A percentile compares a stretch with the other conserved stretches of the same genome.
phyloP scores from a whole-genome alignment of 2,888 invertebrate genomes.

The Acronicta leporina region DNA sequence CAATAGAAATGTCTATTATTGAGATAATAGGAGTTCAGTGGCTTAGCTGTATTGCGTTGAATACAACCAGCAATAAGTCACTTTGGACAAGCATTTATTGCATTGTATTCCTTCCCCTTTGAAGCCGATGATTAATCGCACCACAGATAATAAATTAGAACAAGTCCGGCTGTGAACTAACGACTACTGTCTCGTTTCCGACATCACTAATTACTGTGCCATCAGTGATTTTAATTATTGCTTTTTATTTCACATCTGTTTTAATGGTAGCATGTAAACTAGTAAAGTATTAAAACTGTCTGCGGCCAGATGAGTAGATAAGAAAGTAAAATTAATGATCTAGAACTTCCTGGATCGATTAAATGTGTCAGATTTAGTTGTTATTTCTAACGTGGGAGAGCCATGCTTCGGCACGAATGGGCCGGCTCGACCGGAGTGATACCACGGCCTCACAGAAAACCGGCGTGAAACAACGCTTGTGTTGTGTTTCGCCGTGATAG shows the following conservation, averaged over 20 bases:
- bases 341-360: too few species aligned
- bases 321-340: not conserved
- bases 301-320: not conserved
- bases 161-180: conserved; percentile 41
- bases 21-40: conserved; percentile 43
- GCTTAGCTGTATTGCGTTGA: conserved; percentile 23
- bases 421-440: too few species aligned
- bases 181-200: conserved; percentile 48
- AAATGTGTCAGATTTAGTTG: too few species aligned
- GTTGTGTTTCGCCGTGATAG: too few species aligned
- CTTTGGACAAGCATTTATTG: conserved; percentile 46
- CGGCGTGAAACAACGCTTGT: too few species aligned
- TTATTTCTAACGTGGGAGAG: too few species aligned
- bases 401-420: too few species aligned
- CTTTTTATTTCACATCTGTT: conserved; percentile 27
- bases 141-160: conserved; percentile 45
- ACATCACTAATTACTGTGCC: conserved; percentile 43
- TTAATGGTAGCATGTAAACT: conserved; percentile 11
- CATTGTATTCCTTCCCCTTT: conserved; percentile 44
- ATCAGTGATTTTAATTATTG: conserved; percentile 37
- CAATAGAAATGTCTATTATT: conserved; percentile 19
- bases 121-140: conserved; percentile 37
- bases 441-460: too few species aligned
- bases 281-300: not conserved
- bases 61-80: conserved; percentile 38